Base-by-base conservation (phyloP, 2,797 vertebrate species). In the Diceros bicornis region DNA sequence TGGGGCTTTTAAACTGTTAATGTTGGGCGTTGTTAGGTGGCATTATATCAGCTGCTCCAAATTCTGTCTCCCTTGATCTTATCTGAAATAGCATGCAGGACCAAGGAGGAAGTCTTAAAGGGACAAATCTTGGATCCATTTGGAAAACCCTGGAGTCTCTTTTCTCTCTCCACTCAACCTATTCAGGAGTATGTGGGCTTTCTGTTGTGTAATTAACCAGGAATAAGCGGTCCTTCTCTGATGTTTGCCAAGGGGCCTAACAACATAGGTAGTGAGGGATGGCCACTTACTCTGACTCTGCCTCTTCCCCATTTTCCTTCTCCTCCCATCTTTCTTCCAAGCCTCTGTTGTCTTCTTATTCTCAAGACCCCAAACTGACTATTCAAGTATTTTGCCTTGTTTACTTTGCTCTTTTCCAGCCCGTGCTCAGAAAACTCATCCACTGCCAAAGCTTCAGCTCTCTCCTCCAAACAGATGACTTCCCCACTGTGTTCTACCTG, bases 361-460 rank as follows among this genome's bases (percentile, higher is more conserved):
- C 50, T 68, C 74, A 12, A 86, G 52, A 77, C 10, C 3, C 23
- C 9, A 61, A 75, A 71, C 17, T 89, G 62, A 97, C 29, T 90
- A 59, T 72, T 41, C 47, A 79, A 86, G 13, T 59, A 68, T 75
- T 47, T 72, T 62, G 52, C 21, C 62, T 93, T 89, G 1, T 71
- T 89, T 77, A 61, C 41, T 61, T 89, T 82, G 16, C 21, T 87
- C 37, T 94, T 95, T 94, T 50, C 71, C n/a, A 79, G 32, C 47
- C 21, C 29, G 34, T 27, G 2, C 37, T 84, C 4, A 47, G 61
- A 64, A 86, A 50, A 44, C 44, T 77, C 14, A 32, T 66, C 41
- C 41, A 75, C 9, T 91, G 61, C 7, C 61, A 85, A 74, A 86
- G 23, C 47, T 90, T 95, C 83, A 96, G n/a, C n/a, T 96, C 25